These are phyloP conservation scores for Trichacis sp. DNA, from an alignment of 2,888 invertebrate genomes.

Conservation along the genomic window DNA sequence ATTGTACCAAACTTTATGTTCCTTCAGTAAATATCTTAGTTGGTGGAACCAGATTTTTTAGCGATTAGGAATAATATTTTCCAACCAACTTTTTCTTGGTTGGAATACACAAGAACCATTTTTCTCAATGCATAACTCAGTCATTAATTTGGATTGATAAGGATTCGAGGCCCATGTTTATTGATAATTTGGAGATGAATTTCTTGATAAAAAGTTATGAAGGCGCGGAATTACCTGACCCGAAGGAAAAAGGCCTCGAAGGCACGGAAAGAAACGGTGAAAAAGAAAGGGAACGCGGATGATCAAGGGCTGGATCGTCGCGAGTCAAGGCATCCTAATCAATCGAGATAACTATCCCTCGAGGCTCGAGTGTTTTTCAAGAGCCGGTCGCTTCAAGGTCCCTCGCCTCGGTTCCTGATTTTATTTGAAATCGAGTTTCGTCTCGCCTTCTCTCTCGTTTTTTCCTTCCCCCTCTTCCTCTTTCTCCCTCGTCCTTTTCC, in stretches of 20 bases:
- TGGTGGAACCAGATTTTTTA: too few species aligned
- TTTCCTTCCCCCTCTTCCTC: background rate
- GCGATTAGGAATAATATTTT: too few species aligned
- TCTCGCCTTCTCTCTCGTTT: background rate
- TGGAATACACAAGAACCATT: too few species aligned
- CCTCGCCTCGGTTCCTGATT: conserved; percentile 10
- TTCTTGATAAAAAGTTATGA: too few species aligned
- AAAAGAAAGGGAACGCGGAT: background rate
- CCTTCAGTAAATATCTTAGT: too few species aligned
- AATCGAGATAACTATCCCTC: background rate
- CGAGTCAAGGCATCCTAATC: background rate
- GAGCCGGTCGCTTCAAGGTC: conserved; percentile 27
- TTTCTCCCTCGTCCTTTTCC: conserved; percentile 2
- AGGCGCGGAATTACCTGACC: too few species aligned
- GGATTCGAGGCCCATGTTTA: too few species aligned
- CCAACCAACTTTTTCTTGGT: too few species aligned
- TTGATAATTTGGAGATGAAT: too few species aligned
- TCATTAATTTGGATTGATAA: too few species aligned
- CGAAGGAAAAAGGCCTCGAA: background rate
- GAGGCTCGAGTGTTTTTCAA: conserved; percentile 6
- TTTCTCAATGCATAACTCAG: too few species aligned
- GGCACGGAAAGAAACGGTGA: background rate
- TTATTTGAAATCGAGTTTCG: conserved; percentile 11
- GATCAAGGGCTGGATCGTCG: background rate
- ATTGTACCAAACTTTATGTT: too few species aligned